These are phyloP conservation scores for Ginglymostoma cirratum DNA, from an alignment of 2,113 vertebrate genomes.

Conservation along the genomic window DNA sequence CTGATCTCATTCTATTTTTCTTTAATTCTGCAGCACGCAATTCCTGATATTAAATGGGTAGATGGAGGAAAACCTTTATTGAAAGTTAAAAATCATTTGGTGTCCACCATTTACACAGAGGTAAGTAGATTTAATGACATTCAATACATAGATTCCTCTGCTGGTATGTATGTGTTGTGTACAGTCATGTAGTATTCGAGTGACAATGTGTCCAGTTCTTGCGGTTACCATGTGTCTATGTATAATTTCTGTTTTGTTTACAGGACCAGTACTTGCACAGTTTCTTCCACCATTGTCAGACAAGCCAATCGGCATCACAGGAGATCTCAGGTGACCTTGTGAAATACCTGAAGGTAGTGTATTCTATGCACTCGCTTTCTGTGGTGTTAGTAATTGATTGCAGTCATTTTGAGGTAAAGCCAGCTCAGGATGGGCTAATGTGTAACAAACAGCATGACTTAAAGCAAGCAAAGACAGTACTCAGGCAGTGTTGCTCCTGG, in stretches of 20 bases:
- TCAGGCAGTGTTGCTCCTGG: not conserved
- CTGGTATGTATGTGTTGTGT: not conserved
- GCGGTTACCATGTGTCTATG: not conserved
- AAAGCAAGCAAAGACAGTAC: not conserved
- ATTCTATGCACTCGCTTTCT: not conserved
- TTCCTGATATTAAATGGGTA: constrained; percentile 83
- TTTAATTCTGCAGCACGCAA: constrained; percentile 57
- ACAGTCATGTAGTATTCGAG: not conserved
- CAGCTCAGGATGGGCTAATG: not conserved
- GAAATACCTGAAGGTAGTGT: constrained; percentile 83
- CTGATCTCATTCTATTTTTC: constrained; percentile 16
- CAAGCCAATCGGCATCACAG: constrained; percentile 67
- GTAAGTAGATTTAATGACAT: constrained; percentile 51
- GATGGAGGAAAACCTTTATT: constrained; percentile 85
- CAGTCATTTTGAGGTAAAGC: not conserved
- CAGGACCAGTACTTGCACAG: constrained; percentile 92
- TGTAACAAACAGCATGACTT: not conserved
- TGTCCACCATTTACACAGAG: constrained; percentile 87
- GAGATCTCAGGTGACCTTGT: constrained; percentile 77
- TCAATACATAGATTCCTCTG: not conserved
- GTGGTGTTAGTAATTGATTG: not conserved
- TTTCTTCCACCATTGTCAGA: constrained; percentile 90
- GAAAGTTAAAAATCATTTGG: constrained; percentile 77
- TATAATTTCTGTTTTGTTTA: constrained; percentile 42
- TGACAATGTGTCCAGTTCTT: not conserved